Conservation (phyloP, 2,113 vertebrate species). For the Podarcis muralis region DNA sequence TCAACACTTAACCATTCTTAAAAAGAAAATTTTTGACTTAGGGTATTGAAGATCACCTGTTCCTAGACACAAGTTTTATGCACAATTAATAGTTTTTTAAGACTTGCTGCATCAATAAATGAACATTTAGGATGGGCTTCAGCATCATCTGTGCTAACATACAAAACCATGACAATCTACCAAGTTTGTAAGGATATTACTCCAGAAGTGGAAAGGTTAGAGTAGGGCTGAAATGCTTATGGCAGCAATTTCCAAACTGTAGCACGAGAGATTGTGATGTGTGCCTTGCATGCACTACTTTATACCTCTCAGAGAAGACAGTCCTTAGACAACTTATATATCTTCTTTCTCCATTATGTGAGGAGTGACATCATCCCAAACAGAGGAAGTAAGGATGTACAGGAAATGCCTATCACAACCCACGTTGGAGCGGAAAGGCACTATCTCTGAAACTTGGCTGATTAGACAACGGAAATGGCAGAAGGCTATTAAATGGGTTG, state of each 20-base stretch:
- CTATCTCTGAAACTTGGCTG: background rate
- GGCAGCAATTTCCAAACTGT: background rate
- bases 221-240: background rate
- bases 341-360: background rate
- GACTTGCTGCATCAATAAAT: background rate
- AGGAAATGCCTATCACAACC: background rate
- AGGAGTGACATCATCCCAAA: background rate
- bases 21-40: constrained; percentile 10
- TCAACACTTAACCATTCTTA: constrained; percentile 51
- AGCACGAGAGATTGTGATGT: background rate
- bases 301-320: background rate
- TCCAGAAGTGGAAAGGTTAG: background rate
- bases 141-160: background rate
- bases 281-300: background rate
- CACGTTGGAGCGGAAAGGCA: background rate
- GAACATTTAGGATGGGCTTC: background rate
- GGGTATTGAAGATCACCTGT: background rate
- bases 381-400: background rate
- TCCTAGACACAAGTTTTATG: background rate
- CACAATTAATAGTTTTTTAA: constrained; percentile 8
- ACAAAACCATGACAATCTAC: background rate
- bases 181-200: background rate
- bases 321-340: background rate
- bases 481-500: background rate
- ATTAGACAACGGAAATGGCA: background rate